Evolutionary conservation across 1,140 invertebrate species (phyloP).

Genomic region (Drosophila ogumai): DNA sequence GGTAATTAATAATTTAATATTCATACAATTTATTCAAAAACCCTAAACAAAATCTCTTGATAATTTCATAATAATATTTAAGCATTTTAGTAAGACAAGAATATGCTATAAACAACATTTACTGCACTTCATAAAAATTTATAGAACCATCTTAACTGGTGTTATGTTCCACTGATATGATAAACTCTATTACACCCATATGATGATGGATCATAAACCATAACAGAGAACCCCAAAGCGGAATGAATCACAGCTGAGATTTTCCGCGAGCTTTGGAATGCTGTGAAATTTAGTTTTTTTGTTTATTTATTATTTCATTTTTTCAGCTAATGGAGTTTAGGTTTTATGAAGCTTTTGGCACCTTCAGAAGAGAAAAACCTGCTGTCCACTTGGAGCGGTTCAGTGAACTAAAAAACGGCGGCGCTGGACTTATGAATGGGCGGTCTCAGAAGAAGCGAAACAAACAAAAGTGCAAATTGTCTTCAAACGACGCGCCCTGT

Average conservation of each 20-base stretch:
- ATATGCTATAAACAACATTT: background rate
- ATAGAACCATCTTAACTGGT: background rate
- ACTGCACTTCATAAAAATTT: constrained; percentile 5
- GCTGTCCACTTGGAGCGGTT: constrained; percentile 31
- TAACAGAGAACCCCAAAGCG: background rate
- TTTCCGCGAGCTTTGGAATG: constrained; percentile 17
- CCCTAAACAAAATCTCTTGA: background rate
- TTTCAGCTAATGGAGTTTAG: constrained; percentile 21
- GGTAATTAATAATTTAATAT: too few relatives aligned
- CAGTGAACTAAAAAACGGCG: constrained; percentile 35
- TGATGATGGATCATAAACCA: constrained; percentile 10
- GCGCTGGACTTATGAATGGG: constrained; percentile 35
- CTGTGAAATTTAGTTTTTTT: background rate
- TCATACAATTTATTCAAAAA: background rate
- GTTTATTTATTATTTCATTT: constrained; percentile 6
- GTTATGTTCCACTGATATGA: constrained; percentile 23
- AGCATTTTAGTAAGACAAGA: background rate
- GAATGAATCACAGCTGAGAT: constrained; percentile 9
- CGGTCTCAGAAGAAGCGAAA: constrained; percentile 47
- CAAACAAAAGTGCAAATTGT: constrained; percentile 83
- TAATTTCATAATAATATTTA: background rate
- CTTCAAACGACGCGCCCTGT: constrained; percentile 47
- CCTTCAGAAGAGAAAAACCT: constrained; percentile 30
- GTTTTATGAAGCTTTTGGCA: constrained; percentile 55
- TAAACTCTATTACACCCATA: constrained; percentile 10